Evolutionary conservation across 2,888 invertebrate genomes (phyloP).

Genomic region (Folsomia manolachei): DNA sequence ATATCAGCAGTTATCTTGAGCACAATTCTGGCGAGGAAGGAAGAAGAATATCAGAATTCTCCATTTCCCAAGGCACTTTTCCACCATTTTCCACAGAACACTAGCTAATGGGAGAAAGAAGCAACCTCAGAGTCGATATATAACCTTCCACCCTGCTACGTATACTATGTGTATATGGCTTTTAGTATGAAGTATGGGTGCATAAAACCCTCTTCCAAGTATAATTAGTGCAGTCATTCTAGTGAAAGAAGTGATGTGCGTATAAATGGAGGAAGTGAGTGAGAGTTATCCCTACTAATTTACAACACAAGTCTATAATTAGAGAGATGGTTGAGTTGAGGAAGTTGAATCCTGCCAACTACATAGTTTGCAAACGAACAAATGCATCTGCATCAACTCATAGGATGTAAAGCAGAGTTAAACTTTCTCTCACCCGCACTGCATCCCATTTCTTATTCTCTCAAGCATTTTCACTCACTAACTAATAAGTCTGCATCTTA

Average conservation of each 20-base stretch:
- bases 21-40: not conserved
- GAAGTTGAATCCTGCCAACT: too few species aligned
- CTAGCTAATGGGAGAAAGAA: too few species aligned
- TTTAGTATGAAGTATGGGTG: too few species aligned
- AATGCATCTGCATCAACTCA: not conserved
- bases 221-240: not conserved
- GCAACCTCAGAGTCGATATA: too few species aligned
- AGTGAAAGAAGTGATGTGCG: not conserved
- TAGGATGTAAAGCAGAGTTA: not conserved
- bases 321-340: not conserved
- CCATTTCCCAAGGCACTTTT: too few species aligned
- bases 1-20: not conserved
- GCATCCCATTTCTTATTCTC: not conserved
- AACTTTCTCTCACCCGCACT: not conserved
- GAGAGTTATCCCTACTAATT: slow-evolving; percentile 5
- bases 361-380: not conserved
- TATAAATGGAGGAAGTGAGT: not conserved
- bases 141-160: too few species aligned
- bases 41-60: not conserved
- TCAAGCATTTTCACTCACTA: too few species aligned
- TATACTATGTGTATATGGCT: too few species aligned
- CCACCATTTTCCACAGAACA: too few species aligned
- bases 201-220: not conserved
- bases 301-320: not conserved
- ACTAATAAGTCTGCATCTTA: too few species aligned